Evolutionary conservation across 2,797 vertebrate genomes (phyloP).

Genomic region (Clarias laeviceps): DNA sequence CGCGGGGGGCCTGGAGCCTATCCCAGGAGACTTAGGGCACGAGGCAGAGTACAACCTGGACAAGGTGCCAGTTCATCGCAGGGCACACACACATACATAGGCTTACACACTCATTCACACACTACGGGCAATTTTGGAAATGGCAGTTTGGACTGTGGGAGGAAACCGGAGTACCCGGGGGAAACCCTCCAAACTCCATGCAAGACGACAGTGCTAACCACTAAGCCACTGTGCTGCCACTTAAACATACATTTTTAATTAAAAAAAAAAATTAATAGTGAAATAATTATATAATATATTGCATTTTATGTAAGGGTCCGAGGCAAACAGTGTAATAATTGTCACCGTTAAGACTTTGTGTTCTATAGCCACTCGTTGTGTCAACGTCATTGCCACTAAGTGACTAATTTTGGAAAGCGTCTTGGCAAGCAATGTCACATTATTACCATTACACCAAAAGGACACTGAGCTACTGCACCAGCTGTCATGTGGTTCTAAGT

Average conservation of each 20-base stretch:
- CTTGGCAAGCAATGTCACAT: background rate
- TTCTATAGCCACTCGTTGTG: background rate
- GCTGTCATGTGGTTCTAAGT: background rate
- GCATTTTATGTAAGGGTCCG: background rate
- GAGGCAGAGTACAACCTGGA: no score
- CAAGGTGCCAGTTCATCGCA: no score
- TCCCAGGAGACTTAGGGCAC: no score
- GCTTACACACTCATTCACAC: no score
- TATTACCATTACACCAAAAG: background rate
- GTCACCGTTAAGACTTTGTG: background rate
- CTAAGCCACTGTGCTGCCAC: no score
- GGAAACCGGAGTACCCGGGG: no score
- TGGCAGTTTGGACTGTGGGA: no score
- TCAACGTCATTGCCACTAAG: background rate
- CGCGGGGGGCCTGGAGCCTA: no score
- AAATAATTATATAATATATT: background rate
- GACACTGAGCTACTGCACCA: background rate
- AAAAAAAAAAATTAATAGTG: background rate
- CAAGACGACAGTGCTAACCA: no score
- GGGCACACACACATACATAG: no score
- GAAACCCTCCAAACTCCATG: no score
- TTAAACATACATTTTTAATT: background rate
- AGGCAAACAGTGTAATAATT: background rate
- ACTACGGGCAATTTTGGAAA: no score
- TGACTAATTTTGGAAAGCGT: background rate